Percentiles rank a stretch among this genome's conserved stretches.
These are phyloP conservation scores for Pangasius sanitwongsei DNA, from an alignment of 2,797 vertebrate genomes.

Conservation along the genomic window DNA sequence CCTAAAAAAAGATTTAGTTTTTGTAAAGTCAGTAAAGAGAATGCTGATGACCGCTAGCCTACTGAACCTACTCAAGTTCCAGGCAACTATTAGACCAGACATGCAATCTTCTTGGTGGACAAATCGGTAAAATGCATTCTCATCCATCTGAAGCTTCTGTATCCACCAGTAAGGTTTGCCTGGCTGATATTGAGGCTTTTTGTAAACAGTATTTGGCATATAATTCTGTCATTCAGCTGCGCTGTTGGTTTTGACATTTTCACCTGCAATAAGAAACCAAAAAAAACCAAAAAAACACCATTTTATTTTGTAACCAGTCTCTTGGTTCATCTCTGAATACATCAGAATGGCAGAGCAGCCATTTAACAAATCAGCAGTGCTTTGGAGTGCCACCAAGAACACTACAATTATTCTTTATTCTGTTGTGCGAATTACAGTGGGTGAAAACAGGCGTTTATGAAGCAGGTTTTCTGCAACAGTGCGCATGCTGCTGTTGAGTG, in stretches of 20 bases:
- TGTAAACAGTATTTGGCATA: not conserved
- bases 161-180: not conserved
- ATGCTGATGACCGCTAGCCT: not conserved
- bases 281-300: not conserved
- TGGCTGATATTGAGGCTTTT: not conserved
- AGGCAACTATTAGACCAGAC: not conserved
- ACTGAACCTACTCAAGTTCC: not conserved
- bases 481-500: not conserved
- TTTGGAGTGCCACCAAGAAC: conserved; percentile 2
- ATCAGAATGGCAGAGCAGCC: not conserved
- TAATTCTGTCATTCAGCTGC: not conserved
- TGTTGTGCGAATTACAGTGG: not conserved
- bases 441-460: not conserved
- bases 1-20: not conserved
- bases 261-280: not conserved
- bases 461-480: not conserved
- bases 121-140: not conserved
- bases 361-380: not conserved
- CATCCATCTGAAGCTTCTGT: not conserved
- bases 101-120: not conserved
- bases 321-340: not conserved
- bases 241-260: not conserved
- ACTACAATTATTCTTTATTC: conserved; percentile 14
- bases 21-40: not conserved
- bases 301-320: not conserved